These are phyloP conservation scores for Alfaro cultratus DNA, from an alignment of 2,797 vertebrate genomes.

Conservation along the genomic window DNA sequence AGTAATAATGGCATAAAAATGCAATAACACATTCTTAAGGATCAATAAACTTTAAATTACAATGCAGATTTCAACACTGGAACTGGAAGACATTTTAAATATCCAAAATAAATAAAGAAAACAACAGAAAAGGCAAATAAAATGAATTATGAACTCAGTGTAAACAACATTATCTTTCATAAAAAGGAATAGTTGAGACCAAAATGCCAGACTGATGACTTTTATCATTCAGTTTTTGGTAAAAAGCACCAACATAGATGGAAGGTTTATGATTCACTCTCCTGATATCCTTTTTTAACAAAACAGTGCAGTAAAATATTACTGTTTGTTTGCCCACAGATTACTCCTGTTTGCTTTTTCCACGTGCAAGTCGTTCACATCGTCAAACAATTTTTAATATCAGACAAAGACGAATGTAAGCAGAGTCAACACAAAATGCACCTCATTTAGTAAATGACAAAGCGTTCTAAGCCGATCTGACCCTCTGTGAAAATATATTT, in stretches of 20 bases:
- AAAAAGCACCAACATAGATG: not conserved
- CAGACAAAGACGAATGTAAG: not conserved
- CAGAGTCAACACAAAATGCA: not conserved
- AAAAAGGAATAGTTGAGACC: no score
- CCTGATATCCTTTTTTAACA: not conserved
- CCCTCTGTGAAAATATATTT: not conserved
- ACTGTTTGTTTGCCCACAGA: not conserved
- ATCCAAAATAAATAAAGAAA: no score
- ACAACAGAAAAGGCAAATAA: no score
- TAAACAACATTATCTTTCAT: no score
- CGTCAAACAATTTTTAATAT: not conserved
- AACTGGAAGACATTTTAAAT: no score
- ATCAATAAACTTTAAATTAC: no score
- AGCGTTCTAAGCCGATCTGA: not conserved
- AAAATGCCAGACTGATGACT: no score
- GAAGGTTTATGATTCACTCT: not conserved
- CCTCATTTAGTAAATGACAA: not conserved
- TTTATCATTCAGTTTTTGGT: no score
- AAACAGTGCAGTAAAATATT: not conserved
- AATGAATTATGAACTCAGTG: no score
- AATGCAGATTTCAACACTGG: no score
- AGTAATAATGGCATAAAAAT: no score
- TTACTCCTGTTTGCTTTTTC: not conserved
- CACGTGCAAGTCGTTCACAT: not conserved
- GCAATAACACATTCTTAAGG: no score